Conservation (phyloP, 2,113 vertebrate genomes). For the Rynchops niger region DNA sequence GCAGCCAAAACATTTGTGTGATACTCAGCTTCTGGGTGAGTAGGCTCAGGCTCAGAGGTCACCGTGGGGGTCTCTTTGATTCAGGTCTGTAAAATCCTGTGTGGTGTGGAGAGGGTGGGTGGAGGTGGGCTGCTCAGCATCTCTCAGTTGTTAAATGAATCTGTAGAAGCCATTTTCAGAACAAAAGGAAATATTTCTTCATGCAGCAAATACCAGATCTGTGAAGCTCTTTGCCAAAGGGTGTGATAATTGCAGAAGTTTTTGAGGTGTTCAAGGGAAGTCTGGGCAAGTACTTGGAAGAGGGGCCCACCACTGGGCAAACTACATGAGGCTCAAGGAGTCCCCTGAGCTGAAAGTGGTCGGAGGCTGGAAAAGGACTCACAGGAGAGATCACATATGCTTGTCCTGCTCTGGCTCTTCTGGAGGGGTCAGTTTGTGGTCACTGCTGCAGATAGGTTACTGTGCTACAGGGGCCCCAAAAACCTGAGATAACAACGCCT, state of each 20-base stretch:
- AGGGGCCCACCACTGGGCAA: background rate
- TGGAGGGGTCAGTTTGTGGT: background rate
- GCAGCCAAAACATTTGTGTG: background rate
- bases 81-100: background rate
- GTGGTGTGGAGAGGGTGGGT: background rate
- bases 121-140: background rate
- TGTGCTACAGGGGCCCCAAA: background rate
- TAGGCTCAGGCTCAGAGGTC: background rate
- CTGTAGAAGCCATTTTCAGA: background rate
- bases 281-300: background rate
- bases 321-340: background rate
- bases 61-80: background rate
- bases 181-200: background rate
- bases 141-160: background rate
- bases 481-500: background rate
- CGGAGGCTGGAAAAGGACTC: background rate
- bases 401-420: background rate
- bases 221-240: background rate
- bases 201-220: background rate
- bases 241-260: background rate
- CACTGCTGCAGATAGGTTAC: background rate
- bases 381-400: background rate
- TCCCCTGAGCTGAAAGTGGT: background rate
- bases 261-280: background rate
- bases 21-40: background rate